These are phyloP conservation scores for Raillietiella orientalis DNA, from an alignment of 2,888 invertebrate genomes.

Conservation along the genomic window DNA sequence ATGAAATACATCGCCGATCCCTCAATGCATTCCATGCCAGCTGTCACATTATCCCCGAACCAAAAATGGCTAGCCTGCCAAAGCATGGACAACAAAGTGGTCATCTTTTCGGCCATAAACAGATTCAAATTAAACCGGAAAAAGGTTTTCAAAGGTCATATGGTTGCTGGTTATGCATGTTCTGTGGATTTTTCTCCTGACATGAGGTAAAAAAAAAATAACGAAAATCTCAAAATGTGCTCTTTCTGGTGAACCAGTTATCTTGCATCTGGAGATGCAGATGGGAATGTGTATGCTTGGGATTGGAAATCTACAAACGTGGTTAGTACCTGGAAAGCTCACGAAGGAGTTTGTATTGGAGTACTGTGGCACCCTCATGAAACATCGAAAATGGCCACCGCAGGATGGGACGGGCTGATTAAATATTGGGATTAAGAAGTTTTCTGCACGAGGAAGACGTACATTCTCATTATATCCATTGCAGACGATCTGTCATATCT, in stretches of 20 bases:
- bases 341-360: slow-evolving; percentile 84
- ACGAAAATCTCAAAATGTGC: neutral
- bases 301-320: slow-evolving; percentile 98
- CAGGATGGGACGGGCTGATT: slow-evolving; percentile 94
- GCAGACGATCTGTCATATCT: too few species aligned
- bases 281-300: slow-evolving; percentile 95
- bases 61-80: slow-evolving; percentile 98
- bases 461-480: too few species aligned
- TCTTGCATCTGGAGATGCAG: slow-evolving; percentile 87
- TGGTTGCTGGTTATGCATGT: slow-evolving; percentile 98
- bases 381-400: slow-evolving; percentile 81
- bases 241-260: slow-evolving; percentile 33
- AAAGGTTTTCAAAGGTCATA: slow-evolving; percentile 90
- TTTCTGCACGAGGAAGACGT: too few species aligned
- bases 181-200: slow-evolving; percentile 89
- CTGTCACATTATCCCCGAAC: slow-evolving; percentile 77
- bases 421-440: slow-evolving; percentile 99
- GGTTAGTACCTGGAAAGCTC: slow-evolving; percentile 96
- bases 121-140: slow-evolving; percentile 92
- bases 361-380: slow-evolving; percentile 97
- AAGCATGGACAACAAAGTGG: slow-evolving; percentile 94
- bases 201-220: slow-evolving; percentile 36
- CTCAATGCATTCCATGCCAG: slow-evolving; percentile 95
- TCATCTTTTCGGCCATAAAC: slow-evolving; percentile 88
- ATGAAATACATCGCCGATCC: slow-evolving; percentile 99